Evolutionary conservation across 2,797 vertebrate genomes (phyloP).

Genomic region (Vireo griseus): DNA sequence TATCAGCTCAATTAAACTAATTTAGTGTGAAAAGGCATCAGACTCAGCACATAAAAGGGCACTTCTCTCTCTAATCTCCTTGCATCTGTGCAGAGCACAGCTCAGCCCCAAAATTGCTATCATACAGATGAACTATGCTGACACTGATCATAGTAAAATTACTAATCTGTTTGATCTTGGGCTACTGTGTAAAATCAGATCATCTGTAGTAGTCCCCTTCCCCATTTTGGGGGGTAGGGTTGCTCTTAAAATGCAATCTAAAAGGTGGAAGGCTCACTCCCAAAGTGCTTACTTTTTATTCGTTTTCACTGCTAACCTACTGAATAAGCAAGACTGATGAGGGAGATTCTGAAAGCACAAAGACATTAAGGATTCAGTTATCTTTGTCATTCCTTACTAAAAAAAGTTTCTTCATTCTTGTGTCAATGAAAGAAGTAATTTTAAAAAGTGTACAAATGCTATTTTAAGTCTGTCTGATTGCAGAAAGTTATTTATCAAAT

Average conservation of each 20-base stretch:
- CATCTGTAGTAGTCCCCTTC: not conserved
- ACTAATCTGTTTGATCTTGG: not conserved
- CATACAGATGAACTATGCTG: not conserved
- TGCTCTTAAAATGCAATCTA: not conserved
- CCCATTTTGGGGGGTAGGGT: accelerated
- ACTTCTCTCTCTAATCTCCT: not conserved
- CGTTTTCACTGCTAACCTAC: not conserved
- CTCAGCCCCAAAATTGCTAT: not conserved
- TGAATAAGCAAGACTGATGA: not conserved
- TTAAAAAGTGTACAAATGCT: not conserved
- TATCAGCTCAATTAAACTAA: not conserved
- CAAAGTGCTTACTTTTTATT: not conserved
- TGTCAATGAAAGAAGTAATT: not conserved
- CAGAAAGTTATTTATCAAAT: not conserved
- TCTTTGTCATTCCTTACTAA: not conserved
- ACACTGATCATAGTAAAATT: not conserved
- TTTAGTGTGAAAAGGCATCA: not conserved
- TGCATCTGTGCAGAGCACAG: not conserved
- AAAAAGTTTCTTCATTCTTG: not conserved
- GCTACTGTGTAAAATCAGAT: not conserved
- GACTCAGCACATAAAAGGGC: not conserved
- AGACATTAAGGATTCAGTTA: not conserved
- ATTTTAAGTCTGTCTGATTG: not conserved
- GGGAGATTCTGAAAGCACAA: not conserved
- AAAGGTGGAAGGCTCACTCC: not conserved